Base-by-base conservation (phyloP, 2,113 vertebrate species). In the Pelodiscus sinensis region DNA sequence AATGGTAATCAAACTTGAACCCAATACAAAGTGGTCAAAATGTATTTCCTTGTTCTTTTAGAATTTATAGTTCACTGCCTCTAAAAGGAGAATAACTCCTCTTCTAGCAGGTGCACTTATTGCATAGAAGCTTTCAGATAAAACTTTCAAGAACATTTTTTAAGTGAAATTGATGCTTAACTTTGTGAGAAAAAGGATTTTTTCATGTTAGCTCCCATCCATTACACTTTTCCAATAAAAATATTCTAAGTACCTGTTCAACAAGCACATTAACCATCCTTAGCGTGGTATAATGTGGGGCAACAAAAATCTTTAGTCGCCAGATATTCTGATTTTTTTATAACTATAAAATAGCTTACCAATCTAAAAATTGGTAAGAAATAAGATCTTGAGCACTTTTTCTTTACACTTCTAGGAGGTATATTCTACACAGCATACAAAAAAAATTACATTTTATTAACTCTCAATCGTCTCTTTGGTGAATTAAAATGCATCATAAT, bases 81-180 rank as follows among this genome's bases (percentile, higher is more conserved):
- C 87, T 18, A 58, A 92, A 93, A 85, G 55, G 4, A 25, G 78
- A 52, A 44, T 55, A 62, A 29, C 91, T 89, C 83, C 78, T 92
- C 86, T 81, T 87, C 85, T 19, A 89, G 97, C 97, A 98, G 97
- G 98, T 98, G 98, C 97, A 96, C 22, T 81, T 71, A 82, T 29
- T 44, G 85, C 60, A 88, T 65, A 19, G 27, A 60, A 90, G 90
- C 73, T 95, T 68, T 81, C 58, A 56, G 78, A 90, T 77, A 81
- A 92, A 91, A 84, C 93, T 91, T 58, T 81, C 52, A 73, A n/a
- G 12, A 79, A 85, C 27, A 91, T 55, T 84, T 62, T 62, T 62
- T n/a, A 68, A 71, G 65, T 35, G 29, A 87, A 56, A 84, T 44
- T 27, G 65, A 27, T 75, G 22, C 73, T 91, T 90, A 27, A 79